Evolutionary conservation across 2,113 vertebrate genomes (phyloP).

Genomic region (Python bivittatus): DNA sequence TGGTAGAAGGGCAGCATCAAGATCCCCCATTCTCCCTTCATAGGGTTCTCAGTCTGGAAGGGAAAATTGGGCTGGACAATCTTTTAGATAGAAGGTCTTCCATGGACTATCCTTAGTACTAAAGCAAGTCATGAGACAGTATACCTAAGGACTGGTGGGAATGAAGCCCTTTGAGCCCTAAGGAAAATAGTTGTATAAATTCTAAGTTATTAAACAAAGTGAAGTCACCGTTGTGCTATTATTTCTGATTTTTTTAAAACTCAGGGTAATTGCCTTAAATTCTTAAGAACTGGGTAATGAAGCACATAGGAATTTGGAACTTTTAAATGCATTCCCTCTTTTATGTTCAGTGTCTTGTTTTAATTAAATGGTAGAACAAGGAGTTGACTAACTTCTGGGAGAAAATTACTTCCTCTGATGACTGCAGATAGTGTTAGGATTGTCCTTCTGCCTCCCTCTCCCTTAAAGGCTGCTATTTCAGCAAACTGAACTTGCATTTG

Average conservation of each 20-base stretch:
- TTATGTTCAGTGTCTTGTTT: slow-evolving; percentile 17
- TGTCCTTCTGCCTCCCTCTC: not conserved
- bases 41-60: not conserved
- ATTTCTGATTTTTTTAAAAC: not conserved
- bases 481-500: not conserved
- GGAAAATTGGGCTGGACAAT: not conserved
- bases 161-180: not conserved
- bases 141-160: not conserved
- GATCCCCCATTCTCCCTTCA: not conserved
- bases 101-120: not conserved
- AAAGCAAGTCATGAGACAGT: not conserved
- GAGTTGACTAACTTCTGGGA: slow-evolving; percentile 12
- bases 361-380: not conserved
- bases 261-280: not conserved
- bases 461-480: not conserved
- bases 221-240: not conserved
- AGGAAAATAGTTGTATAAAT: not conserved
- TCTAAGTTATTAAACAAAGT: not conserved
- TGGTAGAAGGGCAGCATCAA: not conserved
- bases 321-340: slow-evolving; percentile 4
- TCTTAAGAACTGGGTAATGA: not conserved
- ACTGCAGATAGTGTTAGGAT: not conserved
- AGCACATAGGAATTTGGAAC: rapidly evolving
- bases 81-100: not conserved
- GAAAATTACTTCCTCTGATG: not conserved